Evolutionary conservation across 2,888 invertebrate species (phyloP), one percentile per base, ranked within the genome.

Genomic region (Arctia plantaginis): DNA sequence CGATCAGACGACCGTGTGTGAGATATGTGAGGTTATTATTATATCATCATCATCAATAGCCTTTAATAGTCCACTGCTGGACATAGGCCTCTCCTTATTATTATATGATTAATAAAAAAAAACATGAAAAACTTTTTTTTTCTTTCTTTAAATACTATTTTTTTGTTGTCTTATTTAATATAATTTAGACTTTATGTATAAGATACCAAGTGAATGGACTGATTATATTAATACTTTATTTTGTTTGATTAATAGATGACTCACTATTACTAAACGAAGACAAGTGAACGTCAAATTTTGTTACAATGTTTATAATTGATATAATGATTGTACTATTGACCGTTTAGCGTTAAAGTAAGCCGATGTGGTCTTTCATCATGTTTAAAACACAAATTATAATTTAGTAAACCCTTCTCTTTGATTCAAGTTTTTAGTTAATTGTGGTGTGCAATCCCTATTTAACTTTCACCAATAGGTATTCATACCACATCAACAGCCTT

Each of bases 361-460:
- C 18, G 62, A 62, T 30, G 15, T 30, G 30, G 18, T 30, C 30
- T 62, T 30, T 62, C 62, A 30, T 62, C 15, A 62, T 62, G 30
- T 62, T 4, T 30, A 30, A 30, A 18, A 62, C 13, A 30, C 62
- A 62, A 30, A 30, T 15, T 30, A 62, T 30, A 62, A 30, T 62
- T 27, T 4, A 62, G 13, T 3, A 62, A 62, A 30, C 62, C 62
- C 62, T 62, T 62, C 62, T 30, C 62, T 30, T 15, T 62, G 62
- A 62, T 30, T 15, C 0, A 62, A 62, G 51, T 51, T 51, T 18
- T 62, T 62, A 15, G 7, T 27, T 59, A 55, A 59, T 59, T 15
- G 59, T 55, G 27, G 59, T 59, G 59, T 59, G 59, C 59, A 59
- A 59, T 59, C 27, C 27, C 27, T 59, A 59, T 59, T 59, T 59